These are phyloP conservation scores for Lasaia peninsularis DNA, from an alignment of 1,140 invertebrate genomes.

Conservation along the genomic window DNA sequence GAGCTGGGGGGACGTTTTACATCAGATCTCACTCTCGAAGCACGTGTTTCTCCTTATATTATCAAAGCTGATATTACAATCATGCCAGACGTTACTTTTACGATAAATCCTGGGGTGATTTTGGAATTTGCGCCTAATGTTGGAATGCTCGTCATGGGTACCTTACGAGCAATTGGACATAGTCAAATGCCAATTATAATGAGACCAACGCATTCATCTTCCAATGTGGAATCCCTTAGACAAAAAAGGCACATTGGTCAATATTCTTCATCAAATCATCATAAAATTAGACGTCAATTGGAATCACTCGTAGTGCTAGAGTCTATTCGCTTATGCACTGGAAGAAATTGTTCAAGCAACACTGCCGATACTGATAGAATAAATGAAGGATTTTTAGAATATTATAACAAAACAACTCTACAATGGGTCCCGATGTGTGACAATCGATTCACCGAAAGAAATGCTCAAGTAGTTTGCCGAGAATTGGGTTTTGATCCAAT, in stretches of 20 bases:
- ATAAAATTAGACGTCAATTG: conserved; percentile 68
- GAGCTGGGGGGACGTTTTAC: conserved; percentile 91
- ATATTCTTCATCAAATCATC: conserved; percentile 46
- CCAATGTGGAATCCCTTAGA: conserved; percentile 63
- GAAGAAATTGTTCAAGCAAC: conserved; percentile 81
- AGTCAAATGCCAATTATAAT: conserved; percentile 89
- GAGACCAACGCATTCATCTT: conserved; percentile 80
- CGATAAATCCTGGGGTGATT: conserved; percentile 92
- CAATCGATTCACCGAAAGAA: conserved; percentile 93
- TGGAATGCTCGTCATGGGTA: conserved; percentile 96
- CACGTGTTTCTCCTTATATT: conserved; percentile 85
- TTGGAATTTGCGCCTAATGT: conserved; percentile 98
- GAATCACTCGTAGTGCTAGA: conserved; percentile 77
- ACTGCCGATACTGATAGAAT: conserved; percentile 70
- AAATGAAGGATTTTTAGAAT: conserved; percentile 93
- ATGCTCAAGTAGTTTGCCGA: conserved; percentile 96
- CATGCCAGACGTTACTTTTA: conserved; percentile 93
- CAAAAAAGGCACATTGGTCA: conserved; percentile 56
- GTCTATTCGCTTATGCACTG: conserved; percentile 86
- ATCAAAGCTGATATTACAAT: conserved; percentile 96
- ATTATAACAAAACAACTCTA: conserved; percentile 95
- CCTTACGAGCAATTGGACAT: conserved; percentile 90
- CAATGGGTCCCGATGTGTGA: conserved; percentile 99
- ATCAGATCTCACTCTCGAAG: conserved; percentile 84
- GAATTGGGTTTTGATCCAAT: conserved; percentile 94